Evolutionary conservation across 2,113 vertebrate species (phyloP).

Genomic region (Polypterus bichir): DNA sequence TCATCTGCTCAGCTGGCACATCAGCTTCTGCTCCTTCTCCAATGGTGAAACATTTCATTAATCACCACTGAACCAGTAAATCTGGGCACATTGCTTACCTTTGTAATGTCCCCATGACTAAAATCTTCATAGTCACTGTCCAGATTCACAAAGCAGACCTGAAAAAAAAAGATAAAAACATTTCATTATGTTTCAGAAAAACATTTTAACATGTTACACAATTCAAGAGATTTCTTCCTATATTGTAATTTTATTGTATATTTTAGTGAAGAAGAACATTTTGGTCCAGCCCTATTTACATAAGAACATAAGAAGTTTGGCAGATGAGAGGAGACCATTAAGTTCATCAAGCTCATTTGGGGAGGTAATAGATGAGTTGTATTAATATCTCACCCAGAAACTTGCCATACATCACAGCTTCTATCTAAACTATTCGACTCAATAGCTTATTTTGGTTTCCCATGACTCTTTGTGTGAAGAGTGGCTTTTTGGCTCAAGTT

Average conservation of each 20-base stretch:
- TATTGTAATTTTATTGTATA: too few relatives aligned
- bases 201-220: too few relatives aligned
- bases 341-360: background rate
- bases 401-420: conserved; percentile 20
- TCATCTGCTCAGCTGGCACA: too few relatives aligned
- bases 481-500: too few relatives aligned
- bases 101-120: conserved; percentile 47
- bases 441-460: too few relatives aligned
- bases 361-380: conserved; percentile 9
- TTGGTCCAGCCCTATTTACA: conserved; percentile 17
- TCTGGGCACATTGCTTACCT: conserved; percentile 39
- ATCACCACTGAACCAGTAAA: background rate
- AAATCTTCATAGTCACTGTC: conserved; percentile 54
- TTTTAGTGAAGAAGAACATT: conserved; percentile 25
- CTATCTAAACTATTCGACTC: conserved; percentile 16
- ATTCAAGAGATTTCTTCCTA: too few relatives aligned
- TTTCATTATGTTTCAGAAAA: background rate
- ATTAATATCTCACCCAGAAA: conserved; percentile 12
- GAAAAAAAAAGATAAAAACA: conserved; percentile 18
- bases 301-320: too few relatives aligned
- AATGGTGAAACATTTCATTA: too few relatives aligned
- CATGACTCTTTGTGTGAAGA: too few relatives aligned
- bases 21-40: too few relatives aligned
- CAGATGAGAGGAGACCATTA: too few relatives aligned
- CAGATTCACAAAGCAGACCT: conserved; percentile 91